phyloP scores from a whole-genome alignment of 2,797 vertebrate genomes.

The Sorex maritimensis region DNA sequence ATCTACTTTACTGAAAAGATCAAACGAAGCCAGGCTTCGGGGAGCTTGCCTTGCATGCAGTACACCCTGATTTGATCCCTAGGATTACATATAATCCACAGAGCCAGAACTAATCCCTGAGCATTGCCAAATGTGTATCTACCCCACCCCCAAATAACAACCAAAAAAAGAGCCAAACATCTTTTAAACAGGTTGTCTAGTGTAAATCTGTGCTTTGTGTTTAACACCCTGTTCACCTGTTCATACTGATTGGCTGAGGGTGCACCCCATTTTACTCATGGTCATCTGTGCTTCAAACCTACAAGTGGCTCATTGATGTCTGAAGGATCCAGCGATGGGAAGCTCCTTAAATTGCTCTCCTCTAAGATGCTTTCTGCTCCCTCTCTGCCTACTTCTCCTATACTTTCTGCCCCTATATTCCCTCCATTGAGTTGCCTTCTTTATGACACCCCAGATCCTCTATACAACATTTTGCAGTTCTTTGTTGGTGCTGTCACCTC shows the following conservation, averaged over 20 bases:
- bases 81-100: no score
- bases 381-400: background rate
- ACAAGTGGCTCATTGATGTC: background rate
- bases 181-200: no score
- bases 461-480: fast-evolving
- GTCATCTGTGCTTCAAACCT: background rate
- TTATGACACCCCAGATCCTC: background rate
- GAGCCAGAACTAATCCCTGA: no score
- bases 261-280: background rate
- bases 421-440: background rate
- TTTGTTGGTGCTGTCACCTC: background rate
- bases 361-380: no score
- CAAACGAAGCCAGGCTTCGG: background rate
- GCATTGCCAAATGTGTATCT: no score
- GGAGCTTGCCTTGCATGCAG: no score
- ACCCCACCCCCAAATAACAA: no score
- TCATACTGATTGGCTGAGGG: background rate
- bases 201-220: background rate
- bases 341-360: background rate
- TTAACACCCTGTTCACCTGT: background rate
- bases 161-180: no score
- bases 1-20: background rate
- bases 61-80: no score
- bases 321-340: background rate
- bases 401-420: no score